A percentile compares a stretch with the other conserved stretches of the same genome.
These are phyloP conservation scores for Orchesella cincta DNA, from an alignment of 1,140 invertebrate species.

Conservation along the genomic window DNA sequence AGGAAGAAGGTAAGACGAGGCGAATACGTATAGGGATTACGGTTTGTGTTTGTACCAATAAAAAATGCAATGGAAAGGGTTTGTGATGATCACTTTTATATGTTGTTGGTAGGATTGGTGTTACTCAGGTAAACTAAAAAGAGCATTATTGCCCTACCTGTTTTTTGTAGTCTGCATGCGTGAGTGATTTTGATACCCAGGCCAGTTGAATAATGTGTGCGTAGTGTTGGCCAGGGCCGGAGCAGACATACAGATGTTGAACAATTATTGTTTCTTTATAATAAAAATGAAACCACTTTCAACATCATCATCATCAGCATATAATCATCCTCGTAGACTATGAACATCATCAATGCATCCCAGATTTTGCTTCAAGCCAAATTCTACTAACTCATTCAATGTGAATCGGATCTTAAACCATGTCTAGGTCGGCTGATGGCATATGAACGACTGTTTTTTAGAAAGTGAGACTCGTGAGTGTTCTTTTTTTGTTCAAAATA, in stretches of 20 bases:
- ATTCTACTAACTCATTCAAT: too few relatives aligned
- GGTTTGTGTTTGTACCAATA: neutral
- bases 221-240: neutral
- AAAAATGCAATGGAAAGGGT: slow-evolving; percentile 6
- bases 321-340: too few relatives aligned
- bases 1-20: neutral
- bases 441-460: neutral
- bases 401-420: slow-evolving; percentile 21
- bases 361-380: slow-evolving; percentile 16
- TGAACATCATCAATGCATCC: neutral
- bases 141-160: slow-evolving; percentile 10
- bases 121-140: slow-evolving; percentile 25
- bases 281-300: slow-evolving; percentile 14
- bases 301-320: neutral
- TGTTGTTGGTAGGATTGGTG: neutral
- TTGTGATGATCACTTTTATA: slow-evolving; percentile 5
- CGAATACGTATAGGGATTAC: neutral
- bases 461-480: too few relatives aligned
- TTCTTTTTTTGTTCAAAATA: neutral
- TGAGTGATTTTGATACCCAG: slow-evolving; percentile 5
- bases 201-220: neutral
- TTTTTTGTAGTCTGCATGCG: slow-evolving; percentile 17
- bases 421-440: slow-evolving; percentile 26
- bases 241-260: neutral
- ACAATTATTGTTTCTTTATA: neutral